Evolutionary conservation across 2,797 vertebrate species (phyloP).

Genomic region (Jordanella pulchra): DNA sequence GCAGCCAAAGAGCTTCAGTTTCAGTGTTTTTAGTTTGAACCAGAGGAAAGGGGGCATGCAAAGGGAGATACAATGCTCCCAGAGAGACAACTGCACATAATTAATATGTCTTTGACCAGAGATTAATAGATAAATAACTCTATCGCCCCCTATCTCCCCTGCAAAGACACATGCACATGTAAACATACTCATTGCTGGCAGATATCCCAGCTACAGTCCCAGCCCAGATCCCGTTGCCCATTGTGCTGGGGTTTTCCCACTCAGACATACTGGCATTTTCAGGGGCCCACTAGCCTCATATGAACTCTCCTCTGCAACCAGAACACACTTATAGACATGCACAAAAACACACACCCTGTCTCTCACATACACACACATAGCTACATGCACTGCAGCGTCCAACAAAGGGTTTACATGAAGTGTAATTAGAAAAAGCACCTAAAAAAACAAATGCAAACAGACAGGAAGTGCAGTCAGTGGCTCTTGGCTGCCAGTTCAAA

Average conservation of each 20-base stretch:
- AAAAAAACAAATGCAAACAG: constrained; percentile 70
- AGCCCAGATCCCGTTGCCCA: constrained; percentile 58
- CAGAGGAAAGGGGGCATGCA: not conserved
- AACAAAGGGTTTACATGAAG: constrained; percentile 51
- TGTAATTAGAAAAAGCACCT: constrained; percentile 70
- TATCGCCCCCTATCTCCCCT: not conserved
- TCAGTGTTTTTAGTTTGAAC: not conserved
- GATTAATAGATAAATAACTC: constrained; percentile 30
- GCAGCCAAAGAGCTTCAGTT: not conserved
- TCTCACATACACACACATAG: constrained; percentile 35
- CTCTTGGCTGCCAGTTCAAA: constrained; percentile 67
- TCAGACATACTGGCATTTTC: constrained; percentile 68
- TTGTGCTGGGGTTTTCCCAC: constrained; percentile 74
- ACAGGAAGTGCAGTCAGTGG: constrained; percentile 70
- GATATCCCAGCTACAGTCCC: constrained; percentile 57
- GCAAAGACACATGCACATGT: constrained; percentile 14
- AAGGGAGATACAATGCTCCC: constrained; percentile 7
- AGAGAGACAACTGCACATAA: constrained; percentile 4
- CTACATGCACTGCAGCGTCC: constrained; percentile 46
- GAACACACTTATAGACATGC: constrained; percentile 33
- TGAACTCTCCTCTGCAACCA: constrained; percentile 53
- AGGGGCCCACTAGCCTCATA: constrained; percentile 55
- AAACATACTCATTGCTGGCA: constrained; percentile 45
- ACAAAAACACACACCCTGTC: not conserved
- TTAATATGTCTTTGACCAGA: not conserved